phyloP scores from a whole-genome alignment of 2,797 vertebrate genomes.

The Rhinophrynus dorsalis region DNA sequence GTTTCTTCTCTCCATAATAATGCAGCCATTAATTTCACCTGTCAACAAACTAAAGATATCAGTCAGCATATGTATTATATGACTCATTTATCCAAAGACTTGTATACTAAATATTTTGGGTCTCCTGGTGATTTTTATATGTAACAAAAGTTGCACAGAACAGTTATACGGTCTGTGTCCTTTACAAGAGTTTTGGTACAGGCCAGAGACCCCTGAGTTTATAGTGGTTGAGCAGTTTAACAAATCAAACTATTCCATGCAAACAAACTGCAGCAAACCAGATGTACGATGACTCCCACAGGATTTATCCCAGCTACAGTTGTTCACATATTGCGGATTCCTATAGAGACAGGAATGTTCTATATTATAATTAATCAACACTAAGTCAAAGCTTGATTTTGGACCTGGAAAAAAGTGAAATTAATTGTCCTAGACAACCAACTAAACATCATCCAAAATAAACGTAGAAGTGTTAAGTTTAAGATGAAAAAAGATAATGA shows the following conservation, averaged over 20 bases:
- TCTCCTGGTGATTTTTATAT: slow-evolving; percentile 37
- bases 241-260: slow-evolving; percentile 57
- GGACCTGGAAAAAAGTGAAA: slow-evolving; percentile 5
- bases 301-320: slow-evolving; percentile 55
- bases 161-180: slow-evolving; percentile 37
- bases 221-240: slow-evolving; percentile 53
- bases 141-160: slow-evolving; percentile 36
- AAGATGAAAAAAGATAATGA: too few relatives aligned
- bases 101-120: slow-evolving; percentile 28
- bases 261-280: slow-evolving; percentile 60
- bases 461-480: too few relatives aligned
- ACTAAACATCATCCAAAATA: too few relatives aligned
- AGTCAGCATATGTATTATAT: slow-evolving; percentile 34
- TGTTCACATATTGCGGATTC: slow-evolving; percentile 56
- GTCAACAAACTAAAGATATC: slow-evolving; percentile 39
- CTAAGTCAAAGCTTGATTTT: slow-evolving; percentile 11
- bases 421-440: too few relatives aligned
- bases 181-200: slow-evolving; percentile 7
- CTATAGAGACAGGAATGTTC: slow-evolving; percentile 51
- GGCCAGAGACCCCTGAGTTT: slow-evolving; percentile 43
- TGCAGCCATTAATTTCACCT: slow-evolving; percentile 34
- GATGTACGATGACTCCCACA: slow-evolving; percentile 55
- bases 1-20: slow-evolving; percentile 11
- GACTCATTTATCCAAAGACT: slow-evolving; percentile 39
- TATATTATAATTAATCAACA: slow-evolving; percentile 26